phyloP scores from a whole-genome alignment of 2,888 invertebrate species.

The Sinohyriopsis cumingii region DNA sequence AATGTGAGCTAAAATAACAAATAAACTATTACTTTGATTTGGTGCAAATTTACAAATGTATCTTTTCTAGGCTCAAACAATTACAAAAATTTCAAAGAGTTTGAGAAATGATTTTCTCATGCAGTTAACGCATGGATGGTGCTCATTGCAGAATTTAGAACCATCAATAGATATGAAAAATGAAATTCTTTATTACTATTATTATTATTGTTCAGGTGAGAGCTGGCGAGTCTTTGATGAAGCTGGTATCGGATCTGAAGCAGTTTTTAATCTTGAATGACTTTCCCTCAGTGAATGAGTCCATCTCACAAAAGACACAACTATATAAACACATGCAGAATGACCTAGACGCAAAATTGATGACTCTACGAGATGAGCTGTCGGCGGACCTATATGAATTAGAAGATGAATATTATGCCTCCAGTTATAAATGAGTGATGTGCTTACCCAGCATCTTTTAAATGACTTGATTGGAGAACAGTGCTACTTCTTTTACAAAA shows the following conservation, averaged over 20 bases:
- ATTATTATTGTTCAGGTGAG: slow-evolving; percentile 78
- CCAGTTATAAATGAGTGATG: slow-evolving; percentile 62
- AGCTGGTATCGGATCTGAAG: slow-evolving; percentile 96
- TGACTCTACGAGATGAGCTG: slow-evolving; percentile 94
- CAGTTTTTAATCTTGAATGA: slow-evolving; percentile 98
- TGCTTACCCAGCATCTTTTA: too few relatives aligned
- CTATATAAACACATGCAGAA: slow-evolving; percentile 90
- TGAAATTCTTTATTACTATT: background rate
- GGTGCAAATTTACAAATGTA: too few relatives aligned
- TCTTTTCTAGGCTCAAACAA: too few relatives aligned
- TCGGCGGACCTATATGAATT: slow-evolving; percentile 93
- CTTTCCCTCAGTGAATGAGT: slow-evolving; percentile 97
- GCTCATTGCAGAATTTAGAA: background rate
- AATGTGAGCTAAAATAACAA: too few relatives aligned
- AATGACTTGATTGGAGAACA: too few relatives aligned
- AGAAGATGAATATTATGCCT: slow-evolving; percentile 90
- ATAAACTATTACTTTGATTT: too few relatives aligned
- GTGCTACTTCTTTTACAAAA: too few relatives aligned
- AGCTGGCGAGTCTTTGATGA: slow-evolving; percentile 97
- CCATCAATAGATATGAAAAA: background rate
- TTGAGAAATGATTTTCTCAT: background rate
- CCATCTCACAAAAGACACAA: slow-evolving; percentile 94
- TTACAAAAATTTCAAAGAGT: too few relatives aligned
- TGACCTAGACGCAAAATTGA: slow-evolving; percentile 93
- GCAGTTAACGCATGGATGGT: background rate